Evolutionary conservation across 1,140 invertebrate species (phyloP), one percentile per base, ranked within the genome.

Genomic region (Gyrodactylus bullatarudis): DNA sequence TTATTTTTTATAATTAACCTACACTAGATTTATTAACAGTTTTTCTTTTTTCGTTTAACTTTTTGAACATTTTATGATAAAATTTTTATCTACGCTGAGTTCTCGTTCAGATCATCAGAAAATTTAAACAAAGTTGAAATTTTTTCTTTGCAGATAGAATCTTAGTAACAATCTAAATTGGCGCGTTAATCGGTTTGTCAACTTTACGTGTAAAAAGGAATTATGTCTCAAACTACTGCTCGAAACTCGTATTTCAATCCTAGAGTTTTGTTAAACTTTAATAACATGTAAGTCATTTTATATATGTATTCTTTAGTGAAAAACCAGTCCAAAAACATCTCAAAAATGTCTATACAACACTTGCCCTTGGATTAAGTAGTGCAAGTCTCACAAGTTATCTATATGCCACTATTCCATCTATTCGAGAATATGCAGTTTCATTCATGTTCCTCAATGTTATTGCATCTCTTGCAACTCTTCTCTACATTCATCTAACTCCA

Each of bases 271-370:
- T 54, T 54, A 8, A 54, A 54, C n/a, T 54, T 54, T n/a, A 54
- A 54, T 54, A 8, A 54, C n/a, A 8, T 54, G 34, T 54, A 54
- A 8, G 34, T 54, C n/a, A 8, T 54, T n/a, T 54, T 54, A 54
- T n/a, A 54, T 54, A 54, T 16, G 8, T 54, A 54, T 71, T 8
- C 2, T 26, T 71, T 71, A 71, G 70, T 20, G 70, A 24, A 20
- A 71, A 71, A 24, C 21, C 21, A 71, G 70, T 71, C 20, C 70
- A 71, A 25, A 19, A 71, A 71, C 70, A 71, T 71, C 24, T 71
- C 1, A 71, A 71, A 71, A 71, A 71, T 71, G 70, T 71, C 24
- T 71, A 71, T 71, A 25, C 21, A 23, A 71, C 70, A 24, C 23
- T 71, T 21, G 23, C 70, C 1, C 22, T 71, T 26, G 70, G 70